Base-by-base conservation (phyloP, 1,140 invertebrate genomes). In the Euborellia annulipes region DNA sequence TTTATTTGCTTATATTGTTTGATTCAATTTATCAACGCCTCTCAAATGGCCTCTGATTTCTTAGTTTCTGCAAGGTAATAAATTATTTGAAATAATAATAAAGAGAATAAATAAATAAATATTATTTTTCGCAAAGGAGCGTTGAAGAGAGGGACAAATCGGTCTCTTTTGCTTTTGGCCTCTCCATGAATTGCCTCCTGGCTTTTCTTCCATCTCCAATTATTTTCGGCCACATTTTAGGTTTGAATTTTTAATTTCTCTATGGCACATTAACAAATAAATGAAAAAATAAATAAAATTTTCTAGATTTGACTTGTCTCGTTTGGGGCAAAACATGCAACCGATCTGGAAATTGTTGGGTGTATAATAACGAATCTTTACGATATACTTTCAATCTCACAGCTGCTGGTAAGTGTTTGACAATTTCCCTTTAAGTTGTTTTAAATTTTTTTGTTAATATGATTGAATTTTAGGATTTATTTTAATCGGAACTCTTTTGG, bases 251-350 rank as follows among this genome's bases (percentile, higher is more conserved):
- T n/a, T 11, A 11, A n/a, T n/a, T n/a, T n/a, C n/a, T n/a, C n/a
- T n/a, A n/a, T n/a, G n/a, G n/a, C n/a, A n/a, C n/a, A n/a, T n/a
- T n/a, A n/a, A n/a, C n/a, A n/a, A n/a, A n/a, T n/a, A n/a, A n/a
- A n/a, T n/a, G n/a, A n/a, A n/a, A n/a, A n/a, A 36, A 14, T 43
- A 2, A 22, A 20, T 20, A 23, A 22, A 55, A 43, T 52, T 50
- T 63, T 63, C 13, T 54, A 78, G 75, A 77, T 64, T 69, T 68
- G 34, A 71, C 75, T n/a, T 82, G 79, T 52, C 53, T 80, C 1
- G 73, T 82, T 11, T 82, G 79, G 79, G 79, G 79, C 13, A 79
- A 77, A 56, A 82, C 79, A 8, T 82, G 79, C 54, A 65, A 70
- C 3, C 74, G 73, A 41, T 78, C 69, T 34, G 79, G 79, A 43